Evolutionary conservation across 2,113 vertebrate genomes (phyloP).

Genomic region (Procavia capensis): DNA sequence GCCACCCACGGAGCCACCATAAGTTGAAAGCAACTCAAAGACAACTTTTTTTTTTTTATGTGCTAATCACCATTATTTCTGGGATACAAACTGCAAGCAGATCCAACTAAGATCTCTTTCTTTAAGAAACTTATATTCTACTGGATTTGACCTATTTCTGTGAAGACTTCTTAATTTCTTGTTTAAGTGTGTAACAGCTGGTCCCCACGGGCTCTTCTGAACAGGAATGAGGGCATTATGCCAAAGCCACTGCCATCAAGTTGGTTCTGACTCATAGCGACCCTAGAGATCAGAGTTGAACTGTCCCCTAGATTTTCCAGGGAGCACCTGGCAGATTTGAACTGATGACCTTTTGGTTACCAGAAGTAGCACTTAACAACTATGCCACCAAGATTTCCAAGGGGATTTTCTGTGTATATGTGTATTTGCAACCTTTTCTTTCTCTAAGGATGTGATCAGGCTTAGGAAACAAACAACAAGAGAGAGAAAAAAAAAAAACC

Average conservation of each 20-base stretch:
- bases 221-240: background rate
- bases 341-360: too few relatives aligned
- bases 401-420: too few relatives aligned
- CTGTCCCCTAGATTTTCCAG: too few relatives aligned
- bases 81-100: background rate
- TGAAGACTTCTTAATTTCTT: background rate
- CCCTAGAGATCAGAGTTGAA: too few relatives aligned
- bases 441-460: background rate
- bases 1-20: background rate
- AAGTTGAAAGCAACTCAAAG: background rate
- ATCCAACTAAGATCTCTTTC: background rate
- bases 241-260: too few relatives aligned
- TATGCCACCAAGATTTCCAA: too few relatives aligned
- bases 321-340: too few relatives aligned
- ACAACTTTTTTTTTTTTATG: background rate
- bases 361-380: too few relatives aligned
- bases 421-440: background rate
- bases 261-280: too few relatives aligned
- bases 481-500: background rate
- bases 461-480: background rate
- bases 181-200: background rate
- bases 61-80: background rate
- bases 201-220: background rate
- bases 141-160: background rate
- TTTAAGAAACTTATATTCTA: background rate